These are phyloP conservation scores for Amblyjoppa proteus DNA, from an alignment of 2,888 invertebrate genomes.

Conservation along the genomic window DNA sequence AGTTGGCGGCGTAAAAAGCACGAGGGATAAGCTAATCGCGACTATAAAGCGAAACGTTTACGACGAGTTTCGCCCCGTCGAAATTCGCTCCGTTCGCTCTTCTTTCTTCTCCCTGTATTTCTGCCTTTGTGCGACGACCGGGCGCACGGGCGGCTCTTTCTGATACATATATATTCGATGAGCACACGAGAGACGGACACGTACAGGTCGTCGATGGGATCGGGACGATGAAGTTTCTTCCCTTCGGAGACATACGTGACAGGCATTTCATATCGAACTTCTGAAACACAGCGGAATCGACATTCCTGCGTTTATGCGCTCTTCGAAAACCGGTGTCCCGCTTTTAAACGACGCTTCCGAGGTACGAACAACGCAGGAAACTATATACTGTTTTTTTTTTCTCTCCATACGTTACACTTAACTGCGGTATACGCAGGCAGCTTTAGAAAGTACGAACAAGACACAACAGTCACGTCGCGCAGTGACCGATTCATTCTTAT, in stretches of 20 bases:
- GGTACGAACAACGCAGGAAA: conserved; percentile 40
- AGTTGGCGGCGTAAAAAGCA: conserved; percentile 37
- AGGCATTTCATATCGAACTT: conserved; percentile 43
- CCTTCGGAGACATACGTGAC: conserved; percentile 57
- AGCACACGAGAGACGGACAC: conserved; percentile 27
- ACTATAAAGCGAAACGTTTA: conserved; percentile 74
- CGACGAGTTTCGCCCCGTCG: conserved; percentile 69
- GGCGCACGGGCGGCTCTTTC: conserved; percentile 4
- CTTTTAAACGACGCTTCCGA: conserved; percentile 34
- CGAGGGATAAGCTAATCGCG: conserved; percentile 77
- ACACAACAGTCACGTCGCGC: conserved; percentile 12
- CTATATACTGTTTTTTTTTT: conserved; percentile 40
- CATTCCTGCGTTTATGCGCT: conserved; percentile 52
- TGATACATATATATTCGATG: conserved; percentile 37
- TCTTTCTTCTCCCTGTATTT: background rate
- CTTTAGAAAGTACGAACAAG: conserved; percentile 4
- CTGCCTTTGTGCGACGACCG: conserved; percentile 5
- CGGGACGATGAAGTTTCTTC: conserved; percentile 45
- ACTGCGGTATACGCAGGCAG: background rate
- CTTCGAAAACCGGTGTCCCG: conserved; percentile 41
- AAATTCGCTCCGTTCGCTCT: conserved; percentile 44
- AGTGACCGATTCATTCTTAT: conserved; percentile 32
- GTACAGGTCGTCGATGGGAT: conserved; percentile 48
- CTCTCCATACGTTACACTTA: background rate
- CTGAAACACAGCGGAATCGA: conserved; percentile 53